A percentile compares a stretch with the other conserved stretches of the same genome.
Evolutionary conservation across 2,888 invertebrate genomes (phyloP).

Genomic region (Lasioglossum lativentre): DNA sequence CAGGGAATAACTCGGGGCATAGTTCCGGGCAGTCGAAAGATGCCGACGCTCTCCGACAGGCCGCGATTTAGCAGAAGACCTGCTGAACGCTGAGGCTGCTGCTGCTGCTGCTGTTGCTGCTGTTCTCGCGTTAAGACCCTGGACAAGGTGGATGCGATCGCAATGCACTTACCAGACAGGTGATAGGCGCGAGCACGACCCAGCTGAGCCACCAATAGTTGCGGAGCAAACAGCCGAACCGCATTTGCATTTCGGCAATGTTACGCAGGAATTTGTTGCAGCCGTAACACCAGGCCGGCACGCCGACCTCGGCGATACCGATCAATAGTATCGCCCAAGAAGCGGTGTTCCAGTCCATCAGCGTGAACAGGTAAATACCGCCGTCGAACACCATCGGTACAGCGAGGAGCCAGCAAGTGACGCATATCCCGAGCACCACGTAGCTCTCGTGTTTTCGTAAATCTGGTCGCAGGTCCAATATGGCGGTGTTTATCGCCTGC

Average conservation of each 20-base stretch:
- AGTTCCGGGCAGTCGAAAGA: constrained; percentile 33
- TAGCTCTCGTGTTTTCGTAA: constrained; percentile 86
- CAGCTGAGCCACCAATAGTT: constrained; percentile 91
- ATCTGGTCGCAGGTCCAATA: constrained; percentile 89
- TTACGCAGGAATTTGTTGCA: constrained; percentile 87
- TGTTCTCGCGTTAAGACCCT: constrained; percentile 15
- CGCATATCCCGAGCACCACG: constrained; percentile 89
- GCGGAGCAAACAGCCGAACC: constrained; percentile 86
- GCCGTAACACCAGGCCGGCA: constrained; percentile 90
- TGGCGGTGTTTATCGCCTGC: constrained; percentile 89
- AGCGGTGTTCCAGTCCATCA: constrained; percentile 92
- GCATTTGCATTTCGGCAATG: constrained; percentile 88
- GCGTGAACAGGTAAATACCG: constrained; percentile 90
- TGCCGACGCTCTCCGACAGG: neutral
- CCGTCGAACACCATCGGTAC: constrained; percentile 92
- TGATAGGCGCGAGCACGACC: constrained; percentile 89
- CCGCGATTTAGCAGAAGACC: neutral
- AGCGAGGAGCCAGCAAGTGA: constrained; percentile 88
- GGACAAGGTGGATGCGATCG: constrained; percentile 30
- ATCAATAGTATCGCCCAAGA: constrained; percentile 91
- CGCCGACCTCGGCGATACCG: constrained; percentile 88
- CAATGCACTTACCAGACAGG: constrained; percentile 88
- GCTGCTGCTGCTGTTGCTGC: neutral
- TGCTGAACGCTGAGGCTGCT: neutral
- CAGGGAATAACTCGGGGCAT: constrained; percentile 49